phyloP scores from a whole-genome alignment of 2,888 invertebrate genomes.

The Eupithecia pulchellata region DNA sequence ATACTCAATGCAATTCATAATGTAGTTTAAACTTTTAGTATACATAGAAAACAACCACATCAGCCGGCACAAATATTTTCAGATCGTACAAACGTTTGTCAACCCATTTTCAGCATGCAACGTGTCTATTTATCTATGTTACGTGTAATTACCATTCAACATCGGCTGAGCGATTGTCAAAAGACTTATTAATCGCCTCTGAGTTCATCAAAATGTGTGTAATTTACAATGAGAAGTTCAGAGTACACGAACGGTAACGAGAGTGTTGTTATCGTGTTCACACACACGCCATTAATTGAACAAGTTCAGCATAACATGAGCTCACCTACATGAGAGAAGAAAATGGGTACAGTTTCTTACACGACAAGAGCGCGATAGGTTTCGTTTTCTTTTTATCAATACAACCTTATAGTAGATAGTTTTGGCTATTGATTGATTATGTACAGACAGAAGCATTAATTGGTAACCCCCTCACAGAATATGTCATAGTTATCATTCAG shows the following conservation, averaged over 20 bases:
- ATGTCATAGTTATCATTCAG: too few relatives aligned
- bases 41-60: too few relatives aligned
- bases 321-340: not conserved
- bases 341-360: not conserved
- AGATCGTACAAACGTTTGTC: too few relatives aligned
- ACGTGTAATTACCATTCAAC: not conserved
- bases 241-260: conserved; percentile 2
- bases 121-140: not conserved
- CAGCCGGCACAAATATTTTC: too few relatives aligned
- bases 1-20: too few relatives aligned
- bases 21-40: too few relatives aligned
- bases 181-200: conserved; percentile 31
- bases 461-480: too few relatives aligned
- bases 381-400: not conserved
- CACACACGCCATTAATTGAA: conserved; percentile 15
- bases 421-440: too few relatives aligned
- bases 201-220: conserved; percentile 33
- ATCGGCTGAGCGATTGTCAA: not conserved
- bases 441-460: too few relatives aligned
- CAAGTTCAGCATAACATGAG: not conserved
- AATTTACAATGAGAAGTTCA: conserved; percentile 25
- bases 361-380: not conserved
- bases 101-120: not conserved
- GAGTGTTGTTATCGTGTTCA: not conserved
- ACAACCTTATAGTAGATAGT: too few relatives aligned